A percentile compares a stretch with the other conserved stretches of the same genome.
Evolutionary conservation across 2,113 vertebrate genomes (phyloP).

Genomic region (Nipponia nippon): DNA sequence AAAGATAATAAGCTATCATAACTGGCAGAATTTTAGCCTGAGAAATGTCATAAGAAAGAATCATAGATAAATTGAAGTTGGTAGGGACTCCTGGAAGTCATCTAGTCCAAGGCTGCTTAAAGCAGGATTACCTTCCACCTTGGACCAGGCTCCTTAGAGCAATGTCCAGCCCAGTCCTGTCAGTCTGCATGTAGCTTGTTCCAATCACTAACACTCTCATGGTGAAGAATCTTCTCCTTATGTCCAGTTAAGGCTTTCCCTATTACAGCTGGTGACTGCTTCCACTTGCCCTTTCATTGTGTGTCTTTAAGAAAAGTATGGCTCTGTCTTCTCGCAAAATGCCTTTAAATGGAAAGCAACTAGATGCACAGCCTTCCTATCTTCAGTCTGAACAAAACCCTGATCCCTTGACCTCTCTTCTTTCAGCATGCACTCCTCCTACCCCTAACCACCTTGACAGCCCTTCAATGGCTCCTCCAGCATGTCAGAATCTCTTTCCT

Average conservation of each 20-base stretch:
- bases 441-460: neutral
- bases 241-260: neutral
- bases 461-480: neutral
- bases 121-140: neutral
- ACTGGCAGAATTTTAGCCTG: neutral
- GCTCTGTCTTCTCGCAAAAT: neutral
- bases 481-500: neutral
- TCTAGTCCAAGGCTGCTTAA: neutral
- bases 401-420: neutral
- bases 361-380: neutral
- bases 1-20: neutral
- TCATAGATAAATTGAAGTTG: neutral
- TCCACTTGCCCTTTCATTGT: neutral
- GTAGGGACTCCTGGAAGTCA: neutral
- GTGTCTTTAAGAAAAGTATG: neutral
- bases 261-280: neutral
- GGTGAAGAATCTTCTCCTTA: neutral
- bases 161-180: neutral
- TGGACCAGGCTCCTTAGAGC: neutral
- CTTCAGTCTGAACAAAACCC: neutral
- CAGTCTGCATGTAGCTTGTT: neutral
- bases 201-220: neutral
- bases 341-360: neutral
- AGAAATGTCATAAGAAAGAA: neutral
- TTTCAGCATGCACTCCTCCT: neutral